A percentile compares a stretch with the other conserved stretches of the same genome.
Conservation (phyloP, 2,113 vertebrate genomes). For the Theristicus caerulescens region DNA sequence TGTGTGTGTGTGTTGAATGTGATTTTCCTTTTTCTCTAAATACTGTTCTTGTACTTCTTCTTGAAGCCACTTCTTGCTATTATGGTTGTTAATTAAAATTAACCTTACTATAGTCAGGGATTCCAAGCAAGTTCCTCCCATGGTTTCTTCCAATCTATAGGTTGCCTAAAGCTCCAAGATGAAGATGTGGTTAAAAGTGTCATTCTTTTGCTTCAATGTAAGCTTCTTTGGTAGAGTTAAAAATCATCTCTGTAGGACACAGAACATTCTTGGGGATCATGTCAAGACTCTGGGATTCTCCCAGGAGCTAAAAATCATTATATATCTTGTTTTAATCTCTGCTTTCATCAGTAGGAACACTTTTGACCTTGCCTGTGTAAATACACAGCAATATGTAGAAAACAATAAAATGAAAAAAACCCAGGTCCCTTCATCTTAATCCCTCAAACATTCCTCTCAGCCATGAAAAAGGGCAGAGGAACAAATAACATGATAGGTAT, state of each 20-base stretch:
- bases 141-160: background rate
- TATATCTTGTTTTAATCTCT: background rate
- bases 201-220: background rate
- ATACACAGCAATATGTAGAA: background rate
- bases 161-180: background rate
- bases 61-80: background rate
- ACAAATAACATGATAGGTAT: background rate
- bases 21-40: background rate
- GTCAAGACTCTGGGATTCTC: background rate
- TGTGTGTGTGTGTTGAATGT: background rate
- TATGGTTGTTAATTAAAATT: background rate
- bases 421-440: background rate
- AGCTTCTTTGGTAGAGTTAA: background rate
- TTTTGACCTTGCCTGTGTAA: background rate
- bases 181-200: background rate
- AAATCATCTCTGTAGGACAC: background rate
- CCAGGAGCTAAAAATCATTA: background rate
- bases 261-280: background rate
- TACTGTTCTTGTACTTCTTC: background rate
- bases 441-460: background rate
- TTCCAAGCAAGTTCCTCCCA: background rate
- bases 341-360: background rate
- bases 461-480: background rate
- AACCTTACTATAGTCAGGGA: background rate
- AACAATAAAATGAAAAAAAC: background rate